Base-by-base conservation (phyloP, 2,888 invertebrate species). In the Acleris laterana region DNA sequence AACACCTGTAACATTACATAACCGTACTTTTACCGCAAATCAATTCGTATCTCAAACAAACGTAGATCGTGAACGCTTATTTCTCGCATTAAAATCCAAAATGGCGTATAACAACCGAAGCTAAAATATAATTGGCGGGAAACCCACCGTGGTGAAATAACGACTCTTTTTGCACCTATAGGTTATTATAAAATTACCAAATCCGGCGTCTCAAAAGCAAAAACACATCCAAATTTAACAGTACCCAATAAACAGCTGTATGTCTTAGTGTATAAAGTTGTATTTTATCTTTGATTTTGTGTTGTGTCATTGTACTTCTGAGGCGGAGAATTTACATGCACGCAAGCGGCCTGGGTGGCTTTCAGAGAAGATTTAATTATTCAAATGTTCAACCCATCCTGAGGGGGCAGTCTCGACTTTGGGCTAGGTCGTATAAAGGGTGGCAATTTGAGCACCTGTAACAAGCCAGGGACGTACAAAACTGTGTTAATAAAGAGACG, bases 11-110 rank as follows among this genome's bases (percentile, higher is more conserved):
- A 38, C 38, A 52, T 46, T 32, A 48, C 52, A 17, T 53, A 59
- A 53, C 63, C 51, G 59, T 59, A 59, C 46, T 57, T 63, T 64
- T 59, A 64, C 59, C 59, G 59, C 19, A 64, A 28, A n/a, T 7
- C 38, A 25, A 48, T 63, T 32, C 19, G 19, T 53, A 49, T 59
- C 64, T 59, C 48, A 58, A 57, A 52, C 63, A 38, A 59, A 52
- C 51, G 52, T 38, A 22, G 9, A 28, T 9, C 28, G 28, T 28
- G 16, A 58, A 16, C 51, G 28, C 48, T 49, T 32, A 22, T 63
- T 59, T 20, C 52, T 38, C 52, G 38, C 20, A 59, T 64, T 53
- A 59, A 25, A 59, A 38, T 32, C 16, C 17, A 46, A 59, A 32
- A 48, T 22, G 17, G 38, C 55, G 55, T 55, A 20, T 42, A 55